Evolutionary conservation across 2,797 vertebrate genomes (phyloP).

Genomic region (Phataginus tetradactyla): DNA sequence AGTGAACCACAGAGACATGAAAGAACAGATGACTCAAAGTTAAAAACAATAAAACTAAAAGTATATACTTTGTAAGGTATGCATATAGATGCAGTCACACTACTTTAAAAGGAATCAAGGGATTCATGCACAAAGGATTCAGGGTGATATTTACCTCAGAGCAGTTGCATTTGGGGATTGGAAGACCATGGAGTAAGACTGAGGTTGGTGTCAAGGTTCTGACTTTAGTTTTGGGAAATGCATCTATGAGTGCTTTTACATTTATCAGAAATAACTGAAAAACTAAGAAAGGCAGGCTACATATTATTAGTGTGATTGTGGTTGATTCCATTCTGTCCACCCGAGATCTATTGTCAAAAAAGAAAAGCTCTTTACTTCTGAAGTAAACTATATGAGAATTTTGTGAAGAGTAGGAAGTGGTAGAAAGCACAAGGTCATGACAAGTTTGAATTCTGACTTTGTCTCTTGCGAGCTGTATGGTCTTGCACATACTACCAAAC

Average conservation of each 20-base stretch:
- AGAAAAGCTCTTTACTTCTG: not conserved
- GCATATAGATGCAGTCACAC: not conserved
- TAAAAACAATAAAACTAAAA: not conserved
- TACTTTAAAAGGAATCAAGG: not conserved
- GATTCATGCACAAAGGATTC: not conserved
- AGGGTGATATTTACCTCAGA: not conserved
- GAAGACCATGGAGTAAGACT: not conserved
- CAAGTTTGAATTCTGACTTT: not conserved
- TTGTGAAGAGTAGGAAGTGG: not conserved
- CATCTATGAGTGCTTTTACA: not conserved
- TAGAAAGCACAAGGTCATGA: not conserved
- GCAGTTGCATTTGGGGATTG: not conserved
- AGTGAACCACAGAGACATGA: not conserved
- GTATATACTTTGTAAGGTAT: not conserved
- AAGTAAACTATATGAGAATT: not conserved
- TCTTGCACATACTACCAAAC: not conserved
- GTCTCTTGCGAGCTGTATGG: not conserved
- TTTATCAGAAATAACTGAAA: conserved; percentile 11
- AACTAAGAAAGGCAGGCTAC: not conserved
- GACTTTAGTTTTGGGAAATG: not conserved
- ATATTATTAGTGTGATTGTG: not conserved
- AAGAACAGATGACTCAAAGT: not conserved
- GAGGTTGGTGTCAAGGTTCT: not conserved
- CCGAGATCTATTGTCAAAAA: not conserved
- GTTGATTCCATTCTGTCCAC: not conserved